phyloP scores from a whole-genome alignment of 2,797 vertebrate genomes.

The Threskiornis aethiopicus region DNA sequence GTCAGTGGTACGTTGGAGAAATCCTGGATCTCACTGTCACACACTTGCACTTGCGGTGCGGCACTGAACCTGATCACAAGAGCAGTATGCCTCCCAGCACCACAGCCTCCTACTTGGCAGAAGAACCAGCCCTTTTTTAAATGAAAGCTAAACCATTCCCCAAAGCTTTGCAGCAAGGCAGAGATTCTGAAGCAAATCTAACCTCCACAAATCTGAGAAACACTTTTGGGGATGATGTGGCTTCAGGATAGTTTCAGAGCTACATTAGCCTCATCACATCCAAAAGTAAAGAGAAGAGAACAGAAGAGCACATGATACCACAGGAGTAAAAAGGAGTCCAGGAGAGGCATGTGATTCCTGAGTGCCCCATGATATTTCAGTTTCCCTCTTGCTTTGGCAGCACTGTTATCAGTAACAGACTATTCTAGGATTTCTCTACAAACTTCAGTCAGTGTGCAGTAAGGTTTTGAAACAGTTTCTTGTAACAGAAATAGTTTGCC shows the following conservation, averaged over 20 bases:
- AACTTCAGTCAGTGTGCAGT: not conserved
- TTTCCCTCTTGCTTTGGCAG: not conserved
- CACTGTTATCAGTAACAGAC: not conserved
- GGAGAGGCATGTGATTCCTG: not conserved
- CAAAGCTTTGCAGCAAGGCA: not conserved
- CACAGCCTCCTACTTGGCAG: not conserved
- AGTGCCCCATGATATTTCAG: not conserved
- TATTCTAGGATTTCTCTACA: not conserved
- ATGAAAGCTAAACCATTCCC: not conserved
- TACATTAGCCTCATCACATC: not conserved
- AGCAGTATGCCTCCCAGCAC: not conserved
- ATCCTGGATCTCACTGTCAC: not conserved
- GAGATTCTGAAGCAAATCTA: not conserved
- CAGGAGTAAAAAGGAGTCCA: not conserved
- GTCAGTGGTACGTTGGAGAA: not conserved
- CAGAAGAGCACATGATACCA: not conserved
- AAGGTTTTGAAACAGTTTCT: not conserved
- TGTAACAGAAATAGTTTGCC: not conserved
- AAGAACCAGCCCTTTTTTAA: not conserved
- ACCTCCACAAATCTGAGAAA: not conserved
- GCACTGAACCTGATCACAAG: not conserved
- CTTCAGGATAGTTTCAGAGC: not conserved
- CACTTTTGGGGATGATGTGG: not conserved
- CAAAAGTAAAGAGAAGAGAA: not conserved
- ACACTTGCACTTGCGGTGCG: not conserved